Percentiles rank a stretch among this genome's conserved stretches.
Conservation (phyloP, 2,113 vertebrate species). For the Pseudolaguvia tuberculata region DNA sequence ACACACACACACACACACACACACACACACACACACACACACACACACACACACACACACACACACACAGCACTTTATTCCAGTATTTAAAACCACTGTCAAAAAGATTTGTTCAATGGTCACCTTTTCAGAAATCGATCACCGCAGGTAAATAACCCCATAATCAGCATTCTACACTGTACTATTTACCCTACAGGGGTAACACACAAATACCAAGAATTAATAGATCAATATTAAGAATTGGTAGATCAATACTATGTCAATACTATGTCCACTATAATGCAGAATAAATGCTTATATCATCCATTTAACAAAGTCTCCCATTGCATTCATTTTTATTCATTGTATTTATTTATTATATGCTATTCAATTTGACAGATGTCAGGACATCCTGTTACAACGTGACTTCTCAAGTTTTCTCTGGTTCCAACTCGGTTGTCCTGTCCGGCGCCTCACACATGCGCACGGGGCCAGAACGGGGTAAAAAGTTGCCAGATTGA, state of each 20-base stretch:
- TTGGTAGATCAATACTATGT: neutral
- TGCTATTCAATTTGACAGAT: neutral
- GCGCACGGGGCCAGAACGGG: slow-evolving; percentile 37
- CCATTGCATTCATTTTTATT: neutral
- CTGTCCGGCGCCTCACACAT: slow-evolving; percentile 31
- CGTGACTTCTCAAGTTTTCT: slow-evolving; percentile 17
- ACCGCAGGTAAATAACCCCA: neutral
- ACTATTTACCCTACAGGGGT: neutral
- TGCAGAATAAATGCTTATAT: neutral
- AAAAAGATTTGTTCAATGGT: neutral
- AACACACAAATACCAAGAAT: too few species aligned
- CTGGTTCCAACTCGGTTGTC: slow-evolving; percentile 13
- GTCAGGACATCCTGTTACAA: neutral
- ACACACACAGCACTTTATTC: neutral
- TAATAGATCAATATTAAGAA: neutral
- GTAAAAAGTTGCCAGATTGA: slow-evolving; percentile 16
- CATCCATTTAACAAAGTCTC: neutral
- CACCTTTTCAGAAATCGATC: neutral
- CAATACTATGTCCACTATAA: too few species aligned
- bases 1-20: too few species aligned
- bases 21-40: neutral
- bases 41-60: too few species aligned
- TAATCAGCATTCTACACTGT: neutral
- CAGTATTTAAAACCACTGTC: neutral
- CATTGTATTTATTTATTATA: too few species aligned